Base-by-base conservation (phyloP, 2,888 invertebrate species). In the Cryptus armator region DNA sequence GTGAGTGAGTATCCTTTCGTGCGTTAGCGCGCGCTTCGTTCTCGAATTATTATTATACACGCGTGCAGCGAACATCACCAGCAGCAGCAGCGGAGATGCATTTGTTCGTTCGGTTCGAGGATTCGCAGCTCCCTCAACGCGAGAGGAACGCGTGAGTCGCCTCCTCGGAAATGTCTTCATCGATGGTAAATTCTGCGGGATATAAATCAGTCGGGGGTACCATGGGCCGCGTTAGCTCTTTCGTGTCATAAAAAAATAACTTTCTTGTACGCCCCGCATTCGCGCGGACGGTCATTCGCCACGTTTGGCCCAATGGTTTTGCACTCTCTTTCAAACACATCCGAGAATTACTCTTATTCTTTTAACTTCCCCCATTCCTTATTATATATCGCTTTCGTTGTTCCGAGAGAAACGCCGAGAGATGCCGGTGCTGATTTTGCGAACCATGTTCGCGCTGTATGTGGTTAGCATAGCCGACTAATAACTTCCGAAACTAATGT, bases 401-500 rank as follows among this genome's bases (percentile, higher is more conserved):
- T 62, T 56, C 56, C 46, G 71, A 10, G 43, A 59, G 53, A 2
- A 46, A 81, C 6, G 85, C 12, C 10, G 19, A 77, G 71, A 4
- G 75, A 84, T 78, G 75, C 70, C 32, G 76, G 86, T 81, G 84
- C 84, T 83, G 87, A 88, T 84, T 88, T 86, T 48, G 81, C 81
- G 84, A 79, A 53, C 78, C 88, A 86, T 91, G 91, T 91, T 91
- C 86, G 89, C 90, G 87, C 91, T 79, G 87, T 90, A 88, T 90
- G 89, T 87, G 89, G 37, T 86, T 85, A 88, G 75, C 67, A 71
- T 81, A 85, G 74, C 76, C 71, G 71, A 76, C 87, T 87, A 87
- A 88, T 88, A 90, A 89, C 86, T 86, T 48, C 71, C 78, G 83
- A 79, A 90, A 91, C 89, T 87, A 89, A 91, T 91, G 89, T 92